Evolutionary conservation across 2,888 invertebrate species (phyloP).

Genomic region (Rhynchonema sp.): DNA sequence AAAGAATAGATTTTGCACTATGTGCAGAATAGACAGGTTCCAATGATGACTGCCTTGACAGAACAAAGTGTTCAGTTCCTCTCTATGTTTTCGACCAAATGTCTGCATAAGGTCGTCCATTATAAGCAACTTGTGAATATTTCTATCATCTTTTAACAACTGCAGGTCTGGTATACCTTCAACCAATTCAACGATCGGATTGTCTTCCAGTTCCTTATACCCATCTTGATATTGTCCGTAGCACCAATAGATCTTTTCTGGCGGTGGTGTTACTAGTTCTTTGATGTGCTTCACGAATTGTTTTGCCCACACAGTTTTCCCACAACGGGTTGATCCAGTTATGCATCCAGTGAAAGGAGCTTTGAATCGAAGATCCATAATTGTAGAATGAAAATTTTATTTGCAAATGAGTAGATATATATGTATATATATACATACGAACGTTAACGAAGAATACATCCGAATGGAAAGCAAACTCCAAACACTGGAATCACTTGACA

Average conservation of each 20-base stretch:
- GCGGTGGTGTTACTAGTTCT: background rate
- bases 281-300: background rate
- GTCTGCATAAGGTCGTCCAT: background rate
- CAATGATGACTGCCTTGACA: background rate
- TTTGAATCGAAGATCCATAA: background rate
- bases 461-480: too few relatives aligned
- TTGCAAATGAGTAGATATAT: too few relatives aligned
- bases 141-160: background rate
- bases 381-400: background rate
- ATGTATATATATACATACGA: background rate
- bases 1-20: background rate
- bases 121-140: background rate
- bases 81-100: background rate
- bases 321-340: background rate
- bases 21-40: background rate
- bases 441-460: too few relatives aligned
- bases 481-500: too few relatives aligned
- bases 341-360: background rate
- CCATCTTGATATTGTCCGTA: background rate
- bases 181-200: background rate
- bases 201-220: background rate
- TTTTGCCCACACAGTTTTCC: background rate
- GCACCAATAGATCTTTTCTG: background rate
- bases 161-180: background rate
- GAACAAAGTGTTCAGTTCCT: background rate